Conservation (phyloP, 2,113 vertebrate genomes). For the Ageneiosus marmoratus region DNA sequence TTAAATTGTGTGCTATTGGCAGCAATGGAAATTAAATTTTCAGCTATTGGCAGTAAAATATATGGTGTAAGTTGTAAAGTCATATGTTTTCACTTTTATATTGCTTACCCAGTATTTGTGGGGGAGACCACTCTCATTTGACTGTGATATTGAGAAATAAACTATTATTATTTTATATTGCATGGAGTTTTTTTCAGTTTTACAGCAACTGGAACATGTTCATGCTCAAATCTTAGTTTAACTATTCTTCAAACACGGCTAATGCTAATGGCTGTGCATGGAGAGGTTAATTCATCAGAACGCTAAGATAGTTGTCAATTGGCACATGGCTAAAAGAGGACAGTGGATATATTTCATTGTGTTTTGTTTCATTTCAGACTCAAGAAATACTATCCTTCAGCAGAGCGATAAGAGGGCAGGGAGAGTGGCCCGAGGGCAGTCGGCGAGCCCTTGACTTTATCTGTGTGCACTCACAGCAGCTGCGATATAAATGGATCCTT, state of each 20-base stretch:
- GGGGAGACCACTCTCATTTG: conserved; percentile 20
- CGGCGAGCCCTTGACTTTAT: conserved; percentile 42
- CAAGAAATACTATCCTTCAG: conserved; percentile 29
- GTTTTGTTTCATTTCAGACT: conserved; percentile 33
- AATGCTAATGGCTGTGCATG: neutral
- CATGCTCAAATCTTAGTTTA: neutral
- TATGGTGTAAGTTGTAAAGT: conserved; percentile 11
- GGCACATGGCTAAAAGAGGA: conserved; percentile 8
- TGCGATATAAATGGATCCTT: conserved; percentile 39
- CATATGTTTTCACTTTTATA: conserved; percentile 37
- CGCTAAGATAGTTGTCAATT: conserved; percentile 15
- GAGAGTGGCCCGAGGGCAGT: conserved; percentile 27
- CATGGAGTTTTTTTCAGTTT: neutral
- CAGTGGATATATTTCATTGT: conserved; percentile 32
- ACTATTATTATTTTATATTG: neutral
- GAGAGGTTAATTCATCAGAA: conserved; percentile 12
- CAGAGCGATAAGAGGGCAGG: conserved; percentile 23
- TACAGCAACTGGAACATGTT: neutral
- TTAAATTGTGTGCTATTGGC: conserved; percentile 7
- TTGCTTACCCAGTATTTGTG: conserved; percentile 25
- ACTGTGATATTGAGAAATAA: conserved; percentile 28
- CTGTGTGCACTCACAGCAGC: conserved; percentile 34
- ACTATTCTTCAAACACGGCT: neutral
- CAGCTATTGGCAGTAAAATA: conserved; percentile 15
- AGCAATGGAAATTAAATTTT: conserved; percentile 13